Evolutionary conservation across 2,797 vertebrate genomes (phyloP).

Genomic region (Potorous gilbertii): DNA sequence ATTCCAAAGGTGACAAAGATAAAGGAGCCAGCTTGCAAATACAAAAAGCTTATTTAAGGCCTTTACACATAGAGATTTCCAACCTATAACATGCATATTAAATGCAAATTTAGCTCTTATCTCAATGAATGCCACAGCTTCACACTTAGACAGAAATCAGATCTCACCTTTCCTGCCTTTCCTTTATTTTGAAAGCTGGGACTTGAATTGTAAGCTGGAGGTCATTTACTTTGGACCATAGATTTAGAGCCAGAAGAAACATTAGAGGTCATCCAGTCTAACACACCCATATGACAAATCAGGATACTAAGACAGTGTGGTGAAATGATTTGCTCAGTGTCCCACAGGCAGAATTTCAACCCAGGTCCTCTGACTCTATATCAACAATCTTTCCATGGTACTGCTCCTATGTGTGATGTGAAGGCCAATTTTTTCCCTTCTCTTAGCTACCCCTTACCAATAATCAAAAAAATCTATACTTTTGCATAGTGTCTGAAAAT

Average conservation of each 20-base stretch:
- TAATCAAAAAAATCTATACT: background rate
- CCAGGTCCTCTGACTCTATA: background rate
- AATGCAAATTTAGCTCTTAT: conserved; percentile 34
- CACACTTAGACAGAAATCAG: background rate
- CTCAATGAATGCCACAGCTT: background rate
- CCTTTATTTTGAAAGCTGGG: background rate
- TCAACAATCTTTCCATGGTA: background rate
- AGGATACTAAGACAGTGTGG: background rate
- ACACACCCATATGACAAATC: background rate
- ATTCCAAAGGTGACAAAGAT: conserved; percentile 70
- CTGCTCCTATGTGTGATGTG: background rate
- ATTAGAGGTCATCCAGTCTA: background rate
- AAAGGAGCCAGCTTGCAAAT: conserved; percentile 25
- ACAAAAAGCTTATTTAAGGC: conserved; percentile 10
- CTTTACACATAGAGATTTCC: conserved; percentile 41
- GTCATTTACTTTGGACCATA: background rate
- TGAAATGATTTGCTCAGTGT: background rate
- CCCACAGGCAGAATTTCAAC: background rate
- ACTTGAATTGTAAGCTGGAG: background rate
- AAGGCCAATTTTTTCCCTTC: background rate
- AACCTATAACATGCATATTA: conserved; percentile 1
- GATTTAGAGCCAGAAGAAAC: background rate
- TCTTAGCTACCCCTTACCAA: background rate
- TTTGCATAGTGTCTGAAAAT: background rate
- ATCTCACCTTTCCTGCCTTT: background rate